Percentiles rank a stretch among this genome's conserved stretches.
Conservation (phyloP, 2,797 vertebrate species). For the Labeo calbasu region DNA sequence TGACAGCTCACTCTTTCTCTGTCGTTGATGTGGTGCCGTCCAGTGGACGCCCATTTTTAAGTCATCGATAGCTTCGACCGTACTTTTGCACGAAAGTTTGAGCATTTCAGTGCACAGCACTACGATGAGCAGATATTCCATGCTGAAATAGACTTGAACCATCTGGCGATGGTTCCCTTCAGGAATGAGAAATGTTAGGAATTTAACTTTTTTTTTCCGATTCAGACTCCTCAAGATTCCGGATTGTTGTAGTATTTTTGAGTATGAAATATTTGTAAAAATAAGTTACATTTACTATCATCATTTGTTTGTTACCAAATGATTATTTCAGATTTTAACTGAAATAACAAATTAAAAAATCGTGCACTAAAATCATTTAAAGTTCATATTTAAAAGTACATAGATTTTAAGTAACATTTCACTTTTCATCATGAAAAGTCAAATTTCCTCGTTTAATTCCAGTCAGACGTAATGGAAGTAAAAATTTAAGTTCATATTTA, state of each 20-base stretch:
- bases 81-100: background rate
- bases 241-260: background rate
- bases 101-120: background rate
- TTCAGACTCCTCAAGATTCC: background rate
- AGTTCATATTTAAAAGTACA: background rate
- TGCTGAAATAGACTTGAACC: background rate
- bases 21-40: background rate
- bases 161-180: background rate
- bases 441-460: background rate
- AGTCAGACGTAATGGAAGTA: background rate
- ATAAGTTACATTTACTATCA: background rate
- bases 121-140: background rate
- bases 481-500: background rate
- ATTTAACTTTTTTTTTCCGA: background rate
- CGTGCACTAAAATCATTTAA: background rate
- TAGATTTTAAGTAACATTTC: background rate
- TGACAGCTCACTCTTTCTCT: background rate
- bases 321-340: background rate
- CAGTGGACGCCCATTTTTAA: conserved; percentile 4
- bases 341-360: background rate
- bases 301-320: background rate
- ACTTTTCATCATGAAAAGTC: no score
- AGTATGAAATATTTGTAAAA: background rate
- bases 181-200: background rate
- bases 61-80: background rate